Evolutionary conservation across 2,113 vertebrate species (phyloP).

Genomic region (Pomatorhinus ruficollis): DNA sequence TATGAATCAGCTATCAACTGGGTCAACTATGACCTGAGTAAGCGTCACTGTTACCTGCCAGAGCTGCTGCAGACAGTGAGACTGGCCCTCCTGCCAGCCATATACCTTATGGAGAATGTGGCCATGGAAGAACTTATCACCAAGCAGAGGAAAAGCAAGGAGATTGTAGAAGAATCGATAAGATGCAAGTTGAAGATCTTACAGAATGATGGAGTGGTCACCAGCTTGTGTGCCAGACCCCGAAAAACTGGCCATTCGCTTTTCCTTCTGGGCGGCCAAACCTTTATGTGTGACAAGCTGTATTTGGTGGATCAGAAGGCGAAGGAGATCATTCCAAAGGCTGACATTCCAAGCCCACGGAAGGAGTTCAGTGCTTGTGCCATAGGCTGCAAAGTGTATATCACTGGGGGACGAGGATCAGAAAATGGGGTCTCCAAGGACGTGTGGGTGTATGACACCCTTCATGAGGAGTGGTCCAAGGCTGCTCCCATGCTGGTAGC

Average conservation of each 20-base stretch:
- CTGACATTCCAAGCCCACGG: conserved; percentile 82
- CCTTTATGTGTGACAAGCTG: conserved; percentile 86
- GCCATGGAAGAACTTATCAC: conserved; percentile 84
- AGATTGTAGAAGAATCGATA: conserved; percentile 83
- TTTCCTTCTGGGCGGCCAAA: conserved; percentile 83
- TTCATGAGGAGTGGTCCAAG: conserved; percentile 85
- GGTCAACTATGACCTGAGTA: conserved; percentile 81
- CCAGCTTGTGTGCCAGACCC: conserved; percentile 82
- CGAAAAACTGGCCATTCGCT: conserved; percentile 82
- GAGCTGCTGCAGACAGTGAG: conserved; percentile 81
- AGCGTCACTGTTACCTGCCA: conserved; percentile 78
- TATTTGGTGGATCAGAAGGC: conserved; percentile 85
- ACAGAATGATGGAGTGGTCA: conserved; percentile 83
- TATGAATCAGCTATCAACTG: conserved; percentile 83
- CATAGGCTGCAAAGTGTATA: conserved; percentile 85
- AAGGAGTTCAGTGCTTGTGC: conserved; percentile 85
- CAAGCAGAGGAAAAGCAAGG: conserved; percentile 83
- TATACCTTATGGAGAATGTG: conserved; percentile 86
- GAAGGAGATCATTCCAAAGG: conserved; percentile 85
- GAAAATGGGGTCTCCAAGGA: conserved; percentile 85
- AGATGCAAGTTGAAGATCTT: conserved; percentile 83
- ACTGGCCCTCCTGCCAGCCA: conserved; percentile 81
- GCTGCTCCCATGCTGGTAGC: conserved; percentile 84
- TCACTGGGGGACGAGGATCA: conserved; percentile 81
- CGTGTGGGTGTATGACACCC: conserved; percentile 84